phyloP scores from a whole-genome alignment of 2,888 invertebrate genomes.

The Morpho helenor region DNA sequence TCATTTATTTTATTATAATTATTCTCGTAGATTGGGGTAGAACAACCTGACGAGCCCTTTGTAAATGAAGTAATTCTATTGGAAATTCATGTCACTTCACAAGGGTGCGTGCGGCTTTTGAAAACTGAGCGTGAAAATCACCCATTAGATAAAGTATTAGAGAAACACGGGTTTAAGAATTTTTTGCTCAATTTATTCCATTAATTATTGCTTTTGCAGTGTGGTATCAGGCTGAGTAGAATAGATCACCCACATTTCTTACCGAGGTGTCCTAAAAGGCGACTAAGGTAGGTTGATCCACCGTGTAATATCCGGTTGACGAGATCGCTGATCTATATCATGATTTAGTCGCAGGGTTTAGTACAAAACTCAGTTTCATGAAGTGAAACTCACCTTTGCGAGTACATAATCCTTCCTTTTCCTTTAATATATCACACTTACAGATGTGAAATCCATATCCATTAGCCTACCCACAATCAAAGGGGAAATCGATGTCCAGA shows the following conservation, averaged over 20 bases:
- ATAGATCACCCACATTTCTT: too few relatives aligned
- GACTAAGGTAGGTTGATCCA: too few relatives aligned
- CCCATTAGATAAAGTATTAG: conserved; percentile 58
- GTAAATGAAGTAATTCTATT: conserved; percentile 51
- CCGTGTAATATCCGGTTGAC: too few relatives aligned
- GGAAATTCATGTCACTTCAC: conserved; percentile 54
- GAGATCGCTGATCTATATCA: too few relatives aligned
- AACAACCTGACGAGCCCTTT: conserved; percentile 22
- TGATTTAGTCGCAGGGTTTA: too few relatives aligned
- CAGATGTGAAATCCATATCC: conserved; percentile 23
- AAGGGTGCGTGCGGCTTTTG: conserved; percentile 39
- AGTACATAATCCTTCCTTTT: too few relatives aligned
- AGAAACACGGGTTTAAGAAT: conserved; percentile 49
- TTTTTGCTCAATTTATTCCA: conserved; percentile 24
- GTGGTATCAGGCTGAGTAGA: too few relatives aligned
- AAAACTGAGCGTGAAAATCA: conserved; percentile 54
- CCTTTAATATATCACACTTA: neutral
- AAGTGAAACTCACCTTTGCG: too few relatives aligned
- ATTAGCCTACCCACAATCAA: conserved; percentile 37
- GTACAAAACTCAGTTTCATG: too few relatives aligned
- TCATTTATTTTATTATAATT: conserved; percentile 16
- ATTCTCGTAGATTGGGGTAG: conserved; percentile 15
- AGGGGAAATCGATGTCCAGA: conserved; percentile 42
- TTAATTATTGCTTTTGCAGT: too few relatives aligned
- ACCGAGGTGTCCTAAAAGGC: too few relatives aligned